Base-by-base conservation (phyloP, 2,888 invertebrate species). In the Nebria salina region DNA sequence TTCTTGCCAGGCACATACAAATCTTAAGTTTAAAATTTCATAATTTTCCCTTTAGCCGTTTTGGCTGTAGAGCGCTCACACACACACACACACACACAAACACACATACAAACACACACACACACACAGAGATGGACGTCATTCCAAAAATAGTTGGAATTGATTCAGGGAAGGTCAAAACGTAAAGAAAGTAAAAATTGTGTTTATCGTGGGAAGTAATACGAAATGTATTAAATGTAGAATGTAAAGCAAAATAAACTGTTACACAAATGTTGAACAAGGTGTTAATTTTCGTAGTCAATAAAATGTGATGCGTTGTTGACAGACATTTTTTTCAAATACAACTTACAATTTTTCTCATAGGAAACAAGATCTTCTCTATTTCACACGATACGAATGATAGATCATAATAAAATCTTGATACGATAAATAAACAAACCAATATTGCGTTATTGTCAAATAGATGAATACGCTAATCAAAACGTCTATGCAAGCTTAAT, bases 161-260 rank as follows among this genome's bases (percentile, higher is more conserved):
- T 1, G 20, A 20, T 20, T 20, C 20, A 20, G 20, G 20, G 20
- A 20, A 20, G 20, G 20, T 20, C 20, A 20, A 20, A 20, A 20
- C 20, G 20, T 20, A 20, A 20, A 20, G 20, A 20, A 20, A 20
- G 20, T 20, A 20, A 20, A 20, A 20, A 20, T 54, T 3, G 13
- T 54, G 54, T 8, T 13, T 54, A 54, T 54, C 54, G 54, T 54
- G 54, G 54, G 54, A 54, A 54, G 54, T 54, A 7, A 34, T 54
- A 54, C 4, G 7, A 54, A 54, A 54, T 4, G 54, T 54, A 54
- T 54, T 54, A 54, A 54, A 54, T 8, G 13, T 13, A 54, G 0
- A 54, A 54, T 54, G 54, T 54, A 54, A 54, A 54, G 54, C 54
- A 54, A 54, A 54, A 54, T 54, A 54, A 54, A 54, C 54, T 54